A percentile compares a stretch with the other conserved stretches of the same genome.
Evolutionary conservation across 2,797 vertebrate genomes (phyloP).

Genomic region (Champsocephalus esox): DNA sequence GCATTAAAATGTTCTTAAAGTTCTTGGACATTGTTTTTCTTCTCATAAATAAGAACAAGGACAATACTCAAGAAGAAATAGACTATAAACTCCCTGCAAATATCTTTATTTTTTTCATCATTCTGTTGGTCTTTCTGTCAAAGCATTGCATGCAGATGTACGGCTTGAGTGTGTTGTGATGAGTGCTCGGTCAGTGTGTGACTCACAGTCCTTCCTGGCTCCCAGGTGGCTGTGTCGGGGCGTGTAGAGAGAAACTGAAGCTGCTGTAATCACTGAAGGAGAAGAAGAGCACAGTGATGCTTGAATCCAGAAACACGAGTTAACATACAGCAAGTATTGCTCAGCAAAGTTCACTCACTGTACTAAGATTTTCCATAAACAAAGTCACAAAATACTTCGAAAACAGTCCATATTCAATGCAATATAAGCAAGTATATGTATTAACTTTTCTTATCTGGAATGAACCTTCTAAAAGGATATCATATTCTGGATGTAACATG

Average conservation of each 20-base stretch:
- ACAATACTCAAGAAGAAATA: background rate
- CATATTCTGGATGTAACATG: background rate
- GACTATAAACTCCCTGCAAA: background rate
- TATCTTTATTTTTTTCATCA: background rate
- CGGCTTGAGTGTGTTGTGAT: background rate
- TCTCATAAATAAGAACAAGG: background rate
- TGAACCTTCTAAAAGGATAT: too few species aligned
- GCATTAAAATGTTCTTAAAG: background rate
- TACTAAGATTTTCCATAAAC: background rate
- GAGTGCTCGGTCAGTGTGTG: constrained; percentile 10
- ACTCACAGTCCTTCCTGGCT: constrained; percentile 86
- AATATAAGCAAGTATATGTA: background rate
- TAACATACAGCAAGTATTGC: background rate
- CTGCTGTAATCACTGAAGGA: constrained; percentile 75
- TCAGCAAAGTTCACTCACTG: background rate
- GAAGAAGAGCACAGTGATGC: constrained; percentile 30
- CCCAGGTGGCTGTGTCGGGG: constrained; percentile 81
- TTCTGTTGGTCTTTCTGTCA: background rate
- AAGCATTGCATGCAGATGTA: background rate
- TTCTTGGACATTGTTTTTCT: background rate
- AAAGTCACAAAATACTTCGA: background rate
- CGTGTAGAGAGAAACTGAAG: constrained; percentile 78
- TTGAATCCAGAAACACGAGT: constrained; percentile 12
- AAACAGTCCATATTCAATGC: background rate
- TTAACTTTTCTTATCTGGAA: constrained; percentile 1